Evolutionary conservation across 64 coral and sea anemone species (phyloP), one percentile per base, ranked within the genome.

Genomic region (Porites lutea): DNA sequence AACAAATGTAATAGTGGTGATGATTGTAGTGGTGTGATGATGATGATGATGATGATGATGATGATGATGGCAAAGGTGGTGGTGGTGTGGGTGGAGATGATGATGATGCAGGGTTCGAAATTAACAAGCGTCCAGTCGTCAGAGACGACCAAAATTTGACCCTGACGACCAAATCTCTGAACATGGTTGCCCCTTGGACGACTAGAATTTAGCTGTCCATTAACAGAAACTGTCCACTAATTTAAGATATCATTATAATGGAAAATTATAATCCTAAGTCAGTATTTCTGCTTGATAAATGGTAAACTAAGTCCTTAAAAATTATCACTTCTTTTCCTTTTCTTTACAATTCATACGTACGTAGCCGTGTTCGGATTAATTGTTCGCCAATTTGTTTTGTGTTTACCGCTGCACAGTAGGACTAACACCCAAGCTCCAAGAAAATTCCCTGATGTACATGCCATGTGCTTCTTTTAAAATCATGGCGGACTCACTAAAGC

Each of bases 201-300:
- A 63, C n/a, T 18, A 82, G 2, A 20, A 82, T 82, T 20, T 46
- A 82, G 59, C n/a, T 49, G 52, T 13, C 48, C 11, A 81, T 13
- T 68, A 68, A 68, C 65, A 68, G 65, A 68, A 71, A 22, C 68
- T 71, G 19, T 0, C 0, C 15, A 0, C 68, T 71, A 22, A 4
- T 0, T 71, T 4, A 71, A 71, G 23, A 71, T 7, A 77, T 48
- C 44, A 48, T 77, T 13, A 54, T 37, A 37, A 37, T 37, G 27
- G 27, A 37, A 37, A 37, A 37, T 37, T 37, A 37, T 37, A 37
- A 37, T 37, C 27, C 27, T 37, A 37, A 37, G 27, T 37, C 27
- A 66, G 82, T 61, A 46, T 64, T 85, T 66, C 61, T 19, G 63
- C 82, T 85, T 66, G 62, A 85, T 66, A 85, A 85, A 85, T 66